These are phyloP conservation scores for Timema podura DNA, from an alignment of 2,888 invertebrate species.

Conservation along the genomic window DNA sequence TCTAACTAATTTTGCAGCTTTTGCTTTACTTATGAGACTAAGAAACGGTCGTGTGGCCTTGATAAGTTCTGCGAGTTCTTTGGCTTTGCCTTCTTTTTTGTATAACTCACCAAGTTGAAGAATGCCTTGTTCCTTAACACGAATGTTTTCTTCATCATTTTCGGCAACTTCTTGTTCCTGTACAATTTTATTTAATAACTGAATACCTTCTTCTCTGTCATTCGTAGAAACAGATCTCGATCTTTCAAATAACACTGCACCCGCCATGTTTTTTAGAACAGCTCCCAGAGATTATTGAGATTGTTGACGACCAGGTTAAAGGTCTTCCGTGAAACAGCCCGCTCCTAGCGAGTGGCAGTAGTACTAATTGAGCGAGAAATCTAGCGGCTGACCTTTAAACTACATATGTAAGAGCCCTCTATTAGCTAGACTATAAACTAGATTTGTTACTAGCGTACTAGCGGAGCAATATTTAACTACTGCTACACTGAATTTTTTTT, in stretches of 20 bases:
- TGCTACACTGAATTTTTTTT: too few species aligned
- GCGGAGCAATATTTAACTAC: too few species aligned
- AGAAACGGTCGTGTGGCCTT: conserved; percentile 94
- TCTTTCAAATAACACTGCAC: conserved; percentile 85
- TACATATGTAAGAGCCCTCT: too few species aligned
- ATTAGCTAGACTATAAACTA: too few species aligned
- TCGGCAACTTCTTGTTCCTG: conserved; percentile 71
- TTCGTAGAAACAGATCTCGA: conserved; percentile 71
- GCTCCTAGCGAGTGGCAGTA: too few species aligned
- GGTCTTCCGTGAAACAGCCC: too few species aligned
- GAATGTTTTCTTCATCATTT: conserved; percentile 86
- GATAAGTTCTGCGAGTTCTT: conserved; percentile 87
- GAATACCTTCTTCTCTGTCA: conserved; percentile 66
- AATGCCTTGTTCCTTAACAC: conserved; percentile 90
- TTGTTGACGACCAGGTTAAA: too few species aligned
- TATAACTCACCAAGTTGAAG: conserved; percentile 87
- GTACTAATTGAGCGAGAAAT: too few species aligned
- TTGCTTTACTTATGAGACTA: conserved; percentile 94
- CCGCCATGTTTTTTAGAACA: conserved; percentile 66
- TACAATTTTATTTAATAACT: conserved; percentile 71
- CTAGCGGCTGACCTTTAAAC: too few species aligned
- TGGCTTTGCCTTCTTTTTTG: conserved; percentile 90
- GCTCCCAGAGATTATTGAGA: too few species aligned
- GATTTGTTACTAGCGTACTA: too few species aligned
- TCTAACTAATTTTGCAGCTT: conserved; percentile 96